These are phyloP conservation scores for Belgica antarctica DNA, from an alignment of 2,888 invertebrate species.

Conservation along the genomic window DNA sequence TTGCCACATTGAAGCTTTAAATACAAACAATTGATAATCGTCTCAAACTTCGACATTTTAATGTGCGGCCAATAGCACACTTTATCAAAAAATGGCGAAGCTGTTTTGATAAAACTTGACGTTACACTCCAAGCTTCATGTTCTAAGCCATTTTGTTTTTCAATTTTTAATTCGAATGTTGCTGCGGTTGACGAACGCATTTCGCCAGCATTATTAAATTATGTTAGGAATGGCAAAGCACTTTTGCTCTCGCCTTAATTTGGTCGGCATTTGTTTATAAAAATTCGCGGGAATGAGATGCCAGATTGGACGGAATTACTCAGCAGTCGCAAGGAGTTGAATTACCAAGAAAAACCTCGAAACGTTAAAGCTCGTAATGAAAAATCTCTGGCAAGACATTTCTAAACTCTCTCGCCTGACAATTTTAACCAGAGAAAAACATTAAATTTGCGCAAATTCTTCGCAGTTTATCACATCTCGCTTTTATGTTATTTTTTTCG, in stretches of 20 bases:
- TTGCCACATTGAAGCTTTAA: not conserved
- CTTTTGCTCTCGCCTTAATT: not conserved
- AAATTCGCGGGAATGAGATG: not conserved
- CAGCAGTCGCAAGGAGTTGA: not conserved
- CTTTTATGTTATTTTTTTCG: not conserved
- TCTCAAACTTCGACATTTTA: not conserved
- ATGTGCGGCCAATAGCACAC: not conserved
- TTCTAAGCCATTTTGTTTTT: not conserved
- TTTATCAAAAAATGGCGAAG: not conserved
- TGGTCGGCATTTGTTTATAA: constrained; percentile 25
- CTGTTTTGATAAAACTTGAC: not conserved
- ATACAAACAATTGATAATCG: constrained; percentile 11
- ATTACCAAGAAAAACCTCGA: not conserved
- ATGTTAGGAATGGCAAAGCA: not conserved
- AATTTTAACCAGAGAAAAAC: constrained; percentile 3
- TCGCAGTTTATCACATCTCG: constrained; percentile 10
- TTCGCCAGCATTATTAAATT: constrained; percentile 1
- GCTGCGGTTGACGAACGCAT: not conserved
- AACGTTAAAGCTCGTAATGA: too few relatives aligned
- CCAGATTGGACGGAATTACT: not conserved
- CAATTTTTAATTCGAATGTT: not conserved
- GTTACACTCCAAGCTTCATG: not conserved
- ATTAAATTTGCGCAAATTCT: constrained; percentile 3
- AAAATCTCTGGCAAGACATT: not conserved
- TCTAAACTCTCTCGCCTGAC: not conserved